phyloP scores from a whole-genome alignment of 2,113 vertebrate genomes.

The Muscicapa adusta region DNA sequence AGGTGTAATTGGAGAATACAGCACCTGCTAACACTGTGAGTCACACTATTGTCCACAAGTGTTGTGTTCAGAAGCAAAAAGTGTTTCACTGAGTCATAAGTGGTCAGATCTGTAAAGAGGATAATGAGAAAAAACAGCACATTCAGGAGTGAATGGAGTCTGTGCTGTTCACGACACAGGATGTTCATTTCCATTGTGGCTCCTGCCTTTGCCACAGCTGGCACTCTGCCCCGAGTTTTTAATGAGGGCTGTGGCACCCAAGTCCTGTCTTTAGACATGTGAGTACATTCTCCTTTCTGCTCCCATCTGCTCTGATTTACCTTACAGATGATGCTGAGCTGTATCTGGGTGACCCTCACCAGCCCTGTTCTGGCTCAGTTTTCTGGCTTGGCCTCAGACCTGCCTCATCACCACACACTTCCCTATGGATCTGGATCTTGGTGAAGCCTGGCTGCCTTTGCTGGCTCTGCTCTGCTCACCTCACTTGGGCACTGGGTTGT shows the following conservation, averaged over 20 bases:
- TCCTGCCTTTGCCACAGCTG: not conserved
- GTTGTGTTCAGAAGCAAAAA: slow-evolving; percentile 79
- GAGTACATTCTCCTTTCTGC: not conserved
- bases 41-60: slow-evolving; percentile 78
- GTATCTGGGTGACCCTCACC: not conserved
- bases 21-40: slow-evolving; percentile 79
- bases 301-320: not conserved
- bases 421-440: not conserved
- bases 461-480: not conserved
- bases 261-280: not conserved
- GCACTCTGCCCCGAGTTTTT: not conserved
- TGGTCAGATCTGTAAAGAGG: slow-evolving; percentile 77
- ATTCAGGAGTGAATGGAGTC: not conserved
- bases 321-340: not conserved
- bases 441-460: not conserved
- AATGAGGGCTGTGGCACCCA: not conserved
- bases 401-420: not conserved
- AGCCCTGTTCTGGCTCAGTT: not conserved
- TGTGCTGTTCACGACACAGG: not conserved
- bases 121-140: not conserved
- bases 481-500: not conserved
- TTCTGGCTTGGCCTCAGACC: not conserved
- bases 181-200: not conserved
- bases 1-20: not conserved
- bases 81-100: slow-evolving; percentile 84